Conservation (phyloP, 1,140 invertebrate species). For the Papilio aristodemus region DNA sequence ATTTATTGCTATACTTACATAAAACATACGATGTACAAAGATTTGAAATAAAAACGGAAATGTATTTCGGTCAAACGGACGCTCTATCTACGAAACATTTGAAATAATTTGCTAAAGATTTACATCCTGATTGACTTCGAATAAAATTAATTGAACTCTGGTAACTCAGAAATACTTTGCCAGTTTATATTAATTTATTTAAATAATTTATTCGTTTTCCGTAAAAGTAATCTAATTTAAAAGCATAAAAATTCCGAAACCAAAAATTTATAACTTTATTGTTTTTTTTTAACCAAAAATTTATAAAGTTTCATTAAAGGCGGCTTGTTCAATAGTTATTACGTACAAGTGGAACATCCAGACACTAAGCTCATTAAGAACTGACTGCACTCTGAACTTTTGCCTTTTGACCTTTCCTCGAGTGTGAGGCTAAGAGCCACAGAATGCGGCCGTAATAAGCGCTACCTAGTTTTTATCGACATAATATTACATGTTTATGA, state of each 20-base stretch:
- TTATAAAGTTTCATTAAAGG: not conserved
- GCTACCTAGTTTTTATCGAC: conserved; percentile 11
- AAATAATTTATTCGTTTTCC: too few species aligned
- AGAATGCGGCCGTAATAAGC: conserved; percentile 14
- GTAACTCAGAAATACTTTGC: too few species aligned
- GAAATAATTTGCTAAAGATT: not conserved
- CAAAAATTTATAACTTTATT: too few species aligned
- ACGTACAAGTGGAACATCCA: conserved; percentile 13
- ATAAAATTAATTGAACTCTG: too few species aligned
- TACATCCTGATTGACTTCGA: not conserved
- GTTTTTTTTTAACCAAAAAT: not conserved
- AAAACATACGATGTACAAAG: not conserved
- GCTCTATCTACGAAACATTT: not conserved
- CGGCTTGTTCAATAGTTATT: conserved; percentile 5
- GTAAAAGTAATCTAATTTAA: too few species aligned
- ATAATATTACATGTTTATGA: conserved; percentile 10
- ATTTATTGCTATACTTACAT: not conserved
- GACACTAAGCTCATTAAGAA: conserved; percentile 24
- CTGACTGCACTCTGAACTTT: conserved; percentile 24
- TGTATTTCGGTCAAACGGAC: conserved; percentile 21
- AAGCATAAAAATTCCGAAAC: too few species aligned
- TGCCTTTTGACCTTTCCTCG: conserved; percentile 10
- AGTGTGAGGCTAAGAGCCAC: not conserved
- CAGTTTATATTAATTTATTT: too few species aligned
- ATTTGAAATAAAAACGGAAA: conserved; percentile 10